Conservation (phyloP, 2,113 vertebrate genomes). For the Scytalopus superciliaris region DNA sequence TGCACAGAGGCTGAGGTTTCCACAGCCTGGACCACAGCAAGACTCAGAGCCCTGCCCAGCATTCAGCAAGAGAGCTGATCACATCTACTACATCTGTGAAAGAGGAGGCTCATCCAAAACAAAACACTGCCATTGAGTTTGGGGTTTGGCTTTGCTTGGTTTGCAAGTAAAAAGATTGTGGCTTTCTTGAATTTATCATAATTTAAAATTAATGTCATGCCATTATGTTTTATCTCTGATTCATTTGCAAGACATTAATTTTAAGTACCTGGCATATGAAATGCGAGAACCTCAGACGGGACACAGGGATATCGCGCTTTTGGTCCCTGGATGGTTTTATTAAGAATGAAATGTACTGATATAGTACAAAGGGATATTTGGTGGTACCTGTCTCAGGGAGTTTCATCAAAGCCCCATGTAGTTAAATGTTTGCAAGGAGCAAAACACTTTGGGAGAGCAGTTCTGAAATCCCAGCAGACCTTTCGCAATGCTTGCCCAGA, state of each 20-base stretch:
- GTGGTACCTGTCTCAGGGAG: not conserved
- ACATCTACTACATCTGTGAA: not conserved
- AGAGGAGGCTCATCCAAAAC: not conserved
- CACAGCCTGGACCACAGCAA: not conserved
- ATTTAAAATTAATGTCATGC: not conserved
- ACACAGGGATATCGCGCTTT: not conserved
- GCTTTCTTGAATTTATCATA: not conserved
- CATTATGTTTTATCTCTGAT: not conserved
- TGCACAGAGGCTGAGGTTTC: not conserved
- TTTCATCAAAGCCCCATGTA: not conserved
- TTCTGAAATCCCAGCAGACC: not conserved
- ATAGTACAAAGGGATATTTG: not conserved
- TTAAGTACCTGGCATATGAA: not conserved
- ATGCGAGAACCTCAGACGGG: not conserved
- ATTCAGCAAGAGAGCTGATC: not conserved
- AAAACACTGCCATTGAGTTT: fast-evolving
- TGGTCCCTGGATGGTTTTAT: not conserved
- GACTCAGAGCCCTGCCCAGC: not conserved
- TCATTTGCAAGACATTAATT: not conserved
- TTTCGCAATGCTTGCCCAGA: not conserved
- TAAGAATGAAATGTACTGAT: not conserved
- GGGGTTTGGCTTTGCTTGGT: not conserved
- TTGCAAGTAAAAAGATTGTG: not conserved
- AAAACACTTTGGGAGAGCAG: not conserved
- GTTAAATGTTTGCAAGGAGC: not conserved